Conservation (phyloP, 2,797 vertebrate genomes). For the Sarcophilus harrisii region DNA sequence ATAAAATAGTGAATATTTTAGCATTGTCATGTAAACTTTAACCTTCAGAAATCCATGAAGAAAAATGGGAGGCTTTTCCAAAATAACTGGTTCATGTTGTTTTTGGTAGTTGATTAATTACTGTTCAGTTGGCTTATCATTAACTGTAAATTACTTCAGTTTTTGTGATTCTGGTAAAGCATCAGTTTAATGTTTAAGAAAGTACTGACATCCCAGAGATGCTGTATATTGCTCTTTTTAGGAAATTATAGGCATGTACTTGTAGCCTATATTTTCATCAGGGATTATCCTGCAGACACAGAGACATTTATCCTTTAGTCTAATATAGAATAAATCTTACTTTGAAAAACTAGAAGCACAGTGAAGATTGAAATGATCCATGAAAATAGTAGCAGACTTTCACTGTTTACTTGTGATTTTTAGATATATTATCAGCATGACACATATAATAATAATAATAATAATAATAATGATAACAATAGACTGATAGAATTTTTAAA, state of each 20-base stretch:
- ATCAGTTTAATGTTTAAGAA: not conserved
- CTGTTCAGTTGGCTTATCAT: not conserved
- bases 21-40: not conserved
- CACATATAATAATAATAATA: not conserved
- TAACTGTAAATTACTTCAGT: not conserved
- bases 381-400: not conserved
- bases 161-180: not conserved
- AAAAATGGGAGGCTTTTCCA: not conserved
- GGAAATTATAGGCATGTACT: not conserved
- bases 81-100: not conserved
- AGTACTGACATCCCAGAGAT: not conserved
- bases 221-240: not conserved
- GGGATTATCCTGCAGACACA: not conserved
- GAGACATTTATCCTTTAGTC: not conserved
- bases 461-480: not conserved
- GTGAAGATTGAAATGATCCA: slow-evolving; percentile 19
- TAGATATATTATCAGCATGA: not conserved
- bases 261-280: not conserved
- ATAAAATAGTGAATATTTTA: not conserved
- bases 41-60: not conserved
- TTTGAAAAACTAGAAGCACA: not conserved
- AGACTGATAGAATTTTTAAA: slow-evolving; percentile 19
- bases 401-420: not conserved
- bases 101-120: not conserved
- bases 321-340: not conserved